Evolutionary conservation across 2,113 vertebrate species (phyloP), one percentile per base, ranked within the genome.

Genomic region (Dicrurus megarhynchus): DNA sequence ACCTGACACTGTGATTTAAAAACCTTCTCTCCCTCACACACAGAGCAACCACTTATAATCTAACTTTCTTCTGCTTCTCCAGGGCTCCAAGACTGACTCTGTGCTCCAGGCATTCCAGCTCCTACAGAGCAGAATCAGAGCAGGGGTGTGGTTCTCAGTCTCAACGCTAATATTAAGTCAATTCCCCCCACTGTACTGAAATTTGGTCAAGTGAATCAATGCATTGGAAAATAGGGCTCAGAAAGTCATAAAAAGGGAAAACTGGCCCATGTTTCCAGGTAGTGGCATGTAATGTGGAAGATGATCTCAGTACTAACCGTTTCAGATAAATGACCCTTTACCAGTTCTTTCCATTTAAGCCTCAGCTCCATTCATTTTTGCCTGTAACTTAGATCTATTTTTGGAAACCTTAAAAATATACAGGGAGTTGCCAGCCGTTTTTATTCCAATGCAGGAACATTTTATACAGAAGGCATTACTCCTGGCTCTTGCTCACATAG

Each of bases 371-470:
- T 96, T 96, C 85, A 81, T 95, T 95, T 93, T 91, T 94, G 68
- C 84, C 92, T 91, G 75, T 94, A 92, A 94, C 76, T 86, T 59
- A 57, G 52, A 57, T 39, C 95, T 97, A 97, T 97, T 97, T 97
- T 96, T 95, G 93, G 95, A 94, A 96, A 82, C 42, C 13, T 93
- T 96, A 95, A 96, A 97, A 97, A 96, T 97, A 97, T 46, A 84
- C 86, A 87, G 86, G 87, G 70, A 69, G 85, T 96, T 93, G 89
- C 94, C 91, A 93, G 63, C 28, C 57, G 5, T 89, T 96, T 95
- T 92, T 91, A 70, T 91, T 90, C 77, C 89, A 78, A 13, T 50
- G 47, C 56, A 65, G 89, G 59, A 95, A 90, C 64, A 22, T 90
- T 90, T 64, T 52, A 92, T 63, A 81, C 77, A 30, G 87, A 95